These are phyloP conservation scores for Odontamblyopus lacepedii DNA, from an alignment of 2,797 vertebrate genomes.

Conservation along the genomic window DNA sequence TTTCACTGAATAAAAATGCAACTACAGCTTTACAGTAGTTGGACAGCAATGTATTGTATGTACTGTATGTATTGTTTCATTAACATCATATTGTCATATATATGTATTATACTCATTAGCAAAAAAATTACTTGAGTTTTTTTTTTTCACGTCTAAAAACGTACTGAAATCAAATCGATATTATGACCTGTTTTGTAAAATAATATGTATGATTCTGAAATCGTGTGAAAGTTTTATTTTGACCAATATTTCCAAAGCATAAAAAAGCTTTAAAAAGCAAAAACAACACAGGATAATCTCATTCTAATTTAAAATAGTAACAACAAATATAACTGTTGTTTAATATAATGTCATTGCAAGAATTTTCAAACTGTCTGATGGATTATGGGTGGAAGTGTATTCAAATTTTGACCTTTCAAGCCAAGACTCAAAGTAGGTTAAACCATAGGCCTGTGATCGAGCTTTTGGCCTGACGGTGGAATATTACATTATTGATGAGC, in stretches of 20 bases:
- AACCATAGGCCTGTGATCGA: neutral
- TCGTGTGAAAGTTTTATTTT: slow-evolving; percentile 6
- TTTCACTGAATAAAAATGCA: too few species aligned
- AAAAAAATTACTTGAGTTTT: too few species aligned
- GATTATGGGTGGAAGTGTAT: neutral
- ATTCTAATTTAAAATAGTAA: neutral
- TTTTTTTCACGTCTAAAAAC: too few species aligned
- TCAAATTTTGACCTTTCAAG: neutral
- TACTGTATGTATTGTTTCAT: too few species aligned
- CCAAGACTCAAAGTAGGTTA: neutral
- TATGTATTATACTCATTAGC: too few species aligned
- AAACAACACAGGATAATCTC: neutral
- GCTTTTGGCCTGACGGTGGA: neutral
- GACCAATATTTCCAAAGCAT: neutral
- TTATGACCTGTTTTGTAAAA: neutral
- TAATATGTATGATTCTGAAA: slow-evolving; percentile 3
- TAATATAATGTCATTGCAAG: neutral
- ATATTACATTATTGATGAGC: slow-evolving; percentile 43
- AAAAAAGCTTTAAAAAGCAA: neutral
- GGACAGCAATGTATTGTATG: too few species aligned
- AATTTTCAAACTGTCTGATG: neutral
- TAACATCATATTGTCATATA: too few species aligned
- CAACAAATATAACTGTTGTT: neutral
- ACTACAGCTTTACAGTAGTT: too few species aligned
- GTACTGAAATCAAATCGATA: too few species aligned